Base-by-base conservation (phyloP, 2,888 invertebrate species). In the Micoletzkya japonica region DNA sequence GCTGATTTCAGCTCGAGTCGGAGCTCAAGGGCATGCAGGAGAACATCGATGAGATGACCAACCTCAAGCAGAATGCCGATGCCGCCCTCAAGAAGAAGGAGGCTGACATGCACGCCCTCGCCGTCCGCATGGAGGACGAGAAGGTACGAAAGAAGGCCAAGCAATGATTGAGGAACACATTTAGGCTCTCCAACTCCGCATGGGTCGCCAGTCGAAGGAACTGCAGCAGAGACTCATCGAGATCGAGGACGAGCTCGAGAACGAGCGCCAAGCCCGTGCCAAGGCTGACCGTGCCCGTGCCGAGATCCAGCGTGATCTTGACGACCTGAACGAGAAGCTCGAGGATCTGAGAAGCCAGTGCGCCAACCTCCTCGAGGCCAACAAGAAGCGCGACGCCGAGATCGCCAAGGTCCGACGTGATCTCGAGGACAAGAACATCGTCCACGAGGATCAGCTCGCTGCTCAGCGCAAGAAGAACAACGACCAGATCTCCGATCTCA, bases 311-410 rank as follows among this genome's bases (percentile, higher is more conserved):
- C 92, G 96, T 81, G 97, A 98, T 88, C 91, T 98, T 76, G 97
- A 97, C 86, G 97, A 98, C 89, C 90, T 95, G 86, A 94, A 94
- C 85, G 95, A 95, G 89, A 92, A 94, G 86, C 91, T 95, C 82
- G 97, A 98, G 88, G 82, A 83, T 59, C 79, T 83, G 70, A 80
- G 64, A 66, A 20, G 26, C 24, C 64, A 66, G 32, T 57, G 57
- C 34, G 44, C 57, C 58, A 58, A 57, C 82, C 95, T 95, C 58
- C 85, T 87, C 72, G 82, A 98, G 89, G 91, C 98, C 87, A 98
- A 98, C 92, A 98, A 98, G 91, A 97, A 98, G 90, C 93, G 98
- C 82, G 98, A 99, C 89, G 93, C 95, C 85, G 98, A 99, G 89
- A 91, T 99, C 85, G 92, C 94, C 90, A 97, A 97, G 88, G 91